These are phyloP conservation scores for Syrista parreyssii DNA, from an alignment of 2,888 invertebrate species.

Conservation along the genomic window DNA sequence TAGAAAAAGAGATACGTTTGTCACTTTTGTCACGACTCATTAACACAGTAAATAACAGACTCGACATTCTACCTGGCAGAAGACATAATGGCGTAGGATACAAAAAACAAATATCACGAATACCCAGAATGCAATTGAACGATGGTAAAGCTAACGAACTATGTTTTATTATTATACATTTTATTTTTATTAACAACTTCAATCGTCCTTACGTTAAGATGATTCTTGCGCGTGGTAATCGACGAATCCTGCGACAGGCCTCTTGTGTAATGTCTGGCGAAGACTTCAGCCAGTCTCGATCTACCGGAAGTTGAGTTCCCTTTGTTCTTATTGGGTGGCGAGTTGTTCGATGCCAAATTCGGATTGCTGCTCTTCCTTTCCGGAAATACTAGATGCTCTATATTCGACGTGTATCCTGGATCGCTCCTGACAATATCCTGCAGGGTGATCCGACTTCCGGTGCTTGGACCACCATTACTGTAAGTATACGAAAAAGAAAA, in stretches of 20 bases:
- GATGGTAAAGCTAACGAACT: neutral
- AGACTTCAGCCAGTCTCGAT: slow-evolving; percentile 70
- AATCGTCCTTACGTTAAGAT: slow-evolving; percentile 47
- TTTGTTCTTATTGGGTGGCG: slow-evolving; percentile 37
- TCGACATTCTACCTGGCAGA: neutral
- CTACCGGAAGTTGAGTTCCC: slow-evolving; percentile 49
- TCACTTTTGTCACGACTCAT: neutral
- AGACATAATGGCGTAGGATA: neutral
- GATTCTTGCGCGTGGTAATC: slow-evolving; percentile 49
- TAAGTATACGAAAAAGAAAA: neutral
- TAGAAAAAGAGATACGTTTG: neutral
- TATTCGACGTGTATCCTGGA: slow-evolving; percentile 70
- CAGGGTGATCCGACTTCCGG: slow-evolving; percentile 51
- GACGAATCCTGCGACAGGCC: slow-evolving; percentile 55
- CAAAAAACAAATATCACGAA: neutral
- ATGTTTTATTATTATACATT: too few relatives aligned
- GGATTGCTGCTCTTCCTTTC: slow-evolving; percentile 68
- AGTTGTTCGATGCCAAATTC: slow-evolving; percentile 41
- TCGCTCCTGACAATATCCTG: slow-evolving; percentile 63
- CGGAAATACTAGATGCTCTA: slow-evolving; percentile 71
- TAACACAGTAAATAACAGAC: neutral
- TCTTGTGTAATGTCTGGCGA: slow-evolving; percentile 62
- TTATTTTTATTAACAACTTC: neutral
- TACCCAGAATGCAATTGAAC: neutral
- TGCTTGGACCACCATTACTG: slow-evolving; percentile 50